Evolutionary conservation across 2,797 vertebrate species (phyloP).

Genomic region (Apogon hyalosoma): DNA sequence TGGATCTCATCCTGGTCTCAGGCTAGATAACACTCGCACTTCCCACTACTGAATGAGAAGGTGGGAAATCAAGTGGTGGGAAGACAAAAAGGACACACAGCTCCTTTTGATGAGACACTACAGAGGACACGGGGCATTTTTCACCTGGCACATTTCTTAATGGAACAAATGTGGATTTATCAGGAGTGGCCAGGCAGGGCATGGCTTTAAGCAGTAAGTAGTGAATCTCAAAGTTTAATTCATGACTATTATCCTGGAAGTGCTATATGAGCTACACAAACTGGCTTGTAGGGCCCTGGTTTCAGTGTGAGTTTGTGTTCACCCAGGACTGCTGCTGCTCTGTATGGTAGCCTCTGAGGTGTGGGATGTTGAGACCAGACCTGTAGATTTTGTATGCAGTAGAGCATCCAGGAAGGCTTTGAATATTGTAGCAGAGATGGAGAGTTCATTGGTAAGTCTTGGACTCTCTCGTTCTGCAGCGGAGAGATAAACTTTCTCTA

Average conservation of each 20-base stretch:
- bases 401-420: conserved; percentile 70
- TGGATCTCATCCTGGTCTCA: conserved; percentile 66
- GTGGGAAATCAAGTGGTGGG: conserved; percentile 71
- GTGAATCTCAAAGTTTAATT: conserved; percentile 3
- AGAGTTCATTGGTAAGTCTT: conserved; percentile 72
- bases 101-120: conserved; percentile 40
- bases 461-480: not conserved
- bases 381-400: conserved; percentile 79
- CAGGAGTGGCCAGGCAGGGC: conserved; percentile 60
- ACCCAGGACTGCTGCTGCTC: conserved; percentile 77
- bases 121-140: conserved; percentile 51
- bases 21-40: conserved; percentile 74
- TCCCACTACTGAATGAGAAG: conserved; percentile 71
- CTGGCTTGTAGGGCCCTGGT: conserved; percentile 1
- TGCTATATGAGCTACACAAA: conserved; percentile 6
- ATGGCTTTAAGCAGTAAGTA: conserved; percentile 82
- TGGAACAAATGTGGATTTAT: conserved; percentile 70
- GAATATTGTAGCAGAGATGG: conserved; percentile 73
- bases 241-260: conserved; percentile 19
- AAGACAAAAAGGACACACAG: conserved; percentile 65
- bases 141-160: conserved; percentile 65
- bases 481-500: conserved; percentile 8
- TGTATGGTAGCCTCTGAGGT: conserved; percentile 74
- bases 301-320: conserved; percentile 38
- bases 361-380: conserved; percentile 69